These are phyloP conservation scores for Ceratothoa steindachneri DNA, from an alignment of 2,888 invertebrate genomes.

Conservation along the genomic window DNA sequence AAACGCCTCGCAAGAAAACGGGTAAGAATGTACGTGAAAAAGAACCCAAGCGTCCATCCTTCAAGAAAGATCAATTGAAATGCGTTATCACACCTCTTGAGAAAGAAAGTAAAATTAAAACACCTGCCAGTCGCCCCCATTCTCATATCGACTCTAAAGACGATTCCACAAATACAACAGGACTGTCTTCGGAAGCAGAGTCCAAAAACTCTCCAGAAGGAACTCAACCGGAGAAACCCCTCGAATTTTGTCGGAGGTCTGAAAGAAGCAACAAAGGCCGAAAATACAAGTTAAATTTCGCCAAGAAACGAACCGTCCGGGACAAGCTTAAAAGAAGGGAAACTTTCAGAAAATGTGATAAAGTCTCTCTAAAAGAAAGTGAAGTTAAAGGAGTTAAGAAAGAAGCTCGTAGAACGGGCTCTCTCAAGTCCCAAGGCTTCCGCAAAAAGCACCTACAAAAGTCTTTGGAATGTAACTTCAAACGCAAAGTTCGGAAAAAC, in stretches of 20 bases:
- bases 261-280: constrained; percentile 7
- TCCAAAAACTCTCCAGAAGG: not conserved
- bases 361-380: not conserved
- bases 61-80: not conserved
- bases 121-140: not conserved
- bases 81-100: constrained; percentile 6
- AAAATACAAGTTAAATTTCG: constrained; percentile 2
- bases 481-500: not conserved
- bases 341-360: not conserved
- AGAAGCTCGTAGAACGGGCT: not conserved
- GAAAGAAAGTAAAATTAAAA: not conserved
- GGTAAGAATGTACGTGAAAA: not conserved
- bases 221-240: not conserved
- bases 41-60: not conserved
- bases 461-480: not conserved
- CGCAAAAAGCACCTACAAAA: not conserved
- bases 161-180: not conserved
- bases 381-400: not conserved
- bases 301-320: not conserved
- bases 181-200: not conserved
- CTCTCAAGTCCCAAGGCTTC: not conserved
- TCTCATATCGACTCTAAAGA: not conserved
- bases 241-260: not conserved
- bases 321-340: not conserved
- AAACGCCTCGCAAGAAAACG: not conserved